These are phyloP conservation scores for Hylomyscus alleni DNA, from an alignment of 2,797 vertebrate species.

Conservation along the genomic window DNA sequence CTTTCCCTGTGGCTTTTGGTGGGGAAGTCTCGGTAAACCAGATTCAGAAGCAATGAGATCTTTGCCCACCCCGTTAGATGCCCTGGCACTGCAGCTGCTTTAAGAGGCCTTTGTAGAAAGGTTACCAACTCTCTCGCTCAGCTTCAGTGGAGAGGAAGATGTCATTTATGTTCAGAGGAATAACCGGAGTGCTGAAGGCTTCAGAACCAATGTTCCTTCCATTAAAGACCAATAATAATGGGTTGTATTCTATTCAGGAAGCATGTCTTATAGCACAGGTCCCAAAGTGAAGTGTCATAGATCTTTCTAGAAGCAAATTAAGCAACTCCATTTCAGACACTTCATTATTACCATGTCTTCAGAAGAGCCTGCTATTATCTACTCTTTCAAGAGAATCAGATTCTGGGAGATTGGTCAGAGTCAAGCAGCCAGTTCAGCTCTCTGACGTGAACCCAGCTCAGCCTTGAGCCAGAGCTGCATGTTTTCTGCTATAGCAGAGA, in stretches of 20 bases:
- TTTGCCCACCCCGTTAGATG: too few relatives aligned
- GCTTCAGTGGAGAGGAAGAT: neutral
- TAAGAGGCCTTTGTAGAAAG: neutral
- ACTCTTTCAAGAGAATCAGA: neutral
- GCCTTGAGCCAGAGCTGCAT: neutral
- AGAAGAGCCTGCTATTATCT: neutral
- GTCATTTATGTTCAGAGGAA: neutral
- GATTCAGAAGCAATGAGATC: neutral
- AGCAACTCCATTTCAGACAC: neutral
- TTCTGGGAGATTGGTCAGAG: neutral
- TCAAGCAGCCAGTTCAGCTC: neutral
- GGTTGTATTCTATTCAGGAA: neutral
- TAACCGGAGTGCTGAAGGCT: neutral
- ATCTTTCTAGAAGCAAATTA: neutral
- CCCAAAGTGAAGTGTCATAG: neutral
- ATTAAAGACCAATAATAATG: neutral
- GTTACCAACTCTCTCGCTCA: neutral
- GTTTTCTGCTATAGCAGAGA: rapidly evolving
- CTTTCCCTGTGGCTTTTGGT: neutral
- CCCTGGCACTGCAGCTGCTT: neutral
- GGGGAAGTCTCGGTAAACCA: neutral
- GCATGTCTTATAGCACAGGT: too few relatives aligned
- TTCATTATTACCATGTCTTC: neutral
- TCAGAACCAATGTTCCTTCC: neutral
- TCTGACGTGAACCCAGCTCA: neutral